Percentiles rank a stretch among this genome's conserved stretches.
These are phyloP conservation scores for Gymnogyps californianus DNA, from an alignment of 2,113 vertebrate genomes.

Conservation along the genomic window DNA sequence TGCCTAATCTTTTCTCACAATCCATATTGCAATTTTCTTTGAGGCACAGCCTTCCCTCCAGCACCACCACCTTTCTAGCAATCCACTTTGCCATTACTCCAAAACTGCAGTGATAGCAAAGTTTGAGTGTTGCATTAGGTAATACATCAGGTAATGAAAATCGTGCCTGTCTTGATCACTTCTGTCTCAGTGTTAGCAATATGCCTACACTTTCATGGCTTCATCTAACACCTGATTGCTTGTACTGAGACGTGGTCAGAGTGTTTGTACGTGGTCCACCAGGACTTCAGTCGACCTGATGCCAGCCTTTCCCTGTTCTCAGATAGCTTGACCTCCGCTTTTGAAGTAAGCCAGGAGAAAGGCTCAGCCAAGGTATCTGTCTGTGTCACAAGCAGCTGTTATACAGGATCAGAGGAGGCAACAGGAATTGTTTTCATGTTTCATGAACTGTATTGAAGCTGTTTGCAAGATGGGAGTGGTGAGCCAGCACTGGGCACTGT, in stretches of 20 bases:
- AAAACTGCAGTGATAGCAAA: not conserved
- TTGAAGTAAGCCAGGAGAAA: not conserved
- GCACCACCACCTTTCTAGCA: not conserved
- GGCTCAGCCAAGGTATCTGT: not conserved
- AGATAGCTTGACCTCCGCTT: rapidly evolving
- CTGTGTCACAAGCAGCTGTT: not conserved
- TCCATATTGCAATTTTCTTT: not conserved
- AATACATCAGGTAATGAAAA: not conserved
- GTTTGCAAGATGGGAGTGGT: not conserved
- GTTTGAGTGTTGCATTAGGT: not conserved
- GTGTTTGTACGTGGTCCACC: not conserved
- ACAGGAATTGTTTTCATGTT: not conserved
- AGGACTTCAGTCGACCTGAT: not conserved
- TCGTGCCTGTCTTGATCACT: not conserved
- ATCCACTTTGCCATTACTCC: not conserved
- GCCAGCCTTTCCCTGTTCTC: not conserved
- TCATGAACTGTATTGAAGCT: not conserved
- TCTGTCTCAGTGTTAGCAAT: not conserved
- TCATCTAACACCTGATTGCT: not conserved
- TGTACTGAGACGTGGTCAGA: not conserved
- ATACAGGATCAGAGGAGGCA: not conserved
- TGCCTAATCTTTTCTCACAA: conserved; percentile 47
- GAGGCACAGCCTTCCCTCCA: not conserved
- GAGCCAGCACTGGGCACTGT: not conserved
- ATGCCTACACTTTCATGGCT: not conserved